Evolutionary conservation across 2,888 invertebrate genomes (phyloP), one percentile per base, ranked within the genome.

Genomic region (Troglohyphantes excavatus): DNA sequence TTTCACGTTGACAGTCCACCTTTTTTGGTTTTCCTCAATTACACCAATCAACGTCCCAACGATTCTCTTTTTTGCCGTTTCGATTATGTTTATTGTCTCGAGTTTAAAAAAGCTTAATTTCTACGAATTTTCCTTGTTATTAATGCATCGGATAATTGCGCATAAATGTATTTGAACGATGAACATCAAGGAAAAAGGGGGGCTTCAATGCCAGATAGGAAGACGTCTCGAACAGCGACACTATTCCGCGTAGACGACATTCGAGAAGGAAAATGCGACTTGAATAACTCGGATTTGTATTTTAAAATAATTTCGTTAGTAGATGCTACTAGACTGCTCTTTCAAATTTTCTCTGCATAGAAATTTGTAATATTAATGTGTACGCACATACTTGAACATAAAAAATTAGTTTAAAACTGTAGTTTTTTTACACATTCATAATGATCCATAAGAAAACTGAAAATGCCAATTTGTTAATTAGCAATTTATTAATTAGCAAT

Each of bases 151-250:
- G 53, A 29, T 53, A 68, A 81, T 68, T 81, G 43, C 29, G 13
- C 72, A 9, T 26, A 23, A 27, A 26, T 68, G 29, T 53, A 67
- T 53, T 81, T 43, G 68, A 43, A 68, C 6, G 68, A 81, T 68
- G 29, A 68, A 68, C 68, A 53, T 81, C 79, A 29, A 81, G 79
- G 79, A 81, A 81, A 65, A 7, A 26, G 19, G n/a, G 33, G 53
- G 2, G 19, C 11, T 53, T 23, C 26, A 17, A 46, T 67, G 63
- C 39, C 63, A 65, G 33, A 23, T 67, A 39, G n/a, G n/a, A n/a
- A n/a, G n/a, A 3, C 13, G 53, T 39, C 26, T 72, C 59, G 0
- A 29, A 53, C 17, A 33, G 11, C 29, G 39, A 33, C 39, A 13
- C 17, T 39, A 26, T 65, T 78, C 43, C 61, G n/a, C 61, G 23